Evolutionary conservation across 2,113 vertebrate species (phyloP).

Genomic region (Paratilapia polleni): DNA sequence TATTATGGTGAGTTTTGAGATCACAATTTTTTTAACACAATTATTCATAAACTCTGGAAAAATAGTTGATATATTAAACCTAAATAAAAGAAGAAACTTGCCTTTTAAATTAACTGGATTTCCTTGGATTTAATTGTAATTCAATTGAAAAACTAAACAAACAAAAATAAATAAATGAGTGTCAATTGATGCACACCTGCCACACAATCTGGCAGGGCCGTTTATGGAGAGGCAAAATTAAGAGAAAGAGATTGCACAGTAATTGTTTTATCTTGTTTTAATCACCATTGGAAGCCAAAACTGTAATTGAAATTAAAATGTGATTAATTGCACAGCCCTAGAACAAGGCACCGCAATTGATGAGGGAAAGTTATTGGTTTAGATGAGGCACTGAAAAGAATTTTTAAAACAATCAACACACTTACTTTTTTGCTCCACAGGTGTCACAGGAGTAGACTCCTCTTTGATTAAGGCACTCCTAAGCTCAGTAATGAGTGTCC

Average conservation of each 20-base stretch:
- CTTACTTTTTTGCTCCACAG: constrained; percentile 73
- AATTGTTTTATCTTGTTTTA: neutral
- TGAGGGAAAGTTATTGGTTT: neutral
- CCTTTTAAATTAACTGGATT: neutral
- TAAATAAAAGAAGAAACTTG: neutral
- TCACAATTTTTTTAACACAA: neutral
- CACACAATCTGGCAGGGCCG: too few relatives aligned
- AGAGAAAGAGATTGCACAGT: too few relatives aligned
- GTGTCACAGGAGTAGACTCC: constrained; percentile 72
- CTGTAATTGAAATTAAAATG: neutral
- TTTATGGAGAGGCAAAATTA: neutral
- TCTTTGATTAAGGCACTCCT: constrained; percentile 79
- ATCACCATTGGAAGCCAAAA: neutral
- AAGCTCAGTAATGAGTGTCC: constrained; percentile 87
- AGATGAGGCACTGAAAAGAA: fast-evolving
- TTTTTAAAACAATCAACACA: neutral
- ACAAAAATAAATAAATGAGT: too few relatives aligned
- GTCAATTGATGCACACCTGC: too few relatives aligned
- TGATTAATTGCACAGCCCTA: neutral
- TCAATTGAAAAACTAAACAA: too few relatives aligned
- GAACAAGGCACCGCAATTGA: neutral
- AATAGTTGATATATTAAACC: neutral
- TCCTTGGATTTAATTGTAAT: too few relatives aligned
- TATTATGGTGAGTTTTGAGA: neutral
- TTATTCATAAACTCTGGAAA: neutral